Percentiles rank a stretch among this genome's conserved stretches.
Conservation (phyloP, 2,888 invertebrate species). For the Endomychus coccineus region DNA sequence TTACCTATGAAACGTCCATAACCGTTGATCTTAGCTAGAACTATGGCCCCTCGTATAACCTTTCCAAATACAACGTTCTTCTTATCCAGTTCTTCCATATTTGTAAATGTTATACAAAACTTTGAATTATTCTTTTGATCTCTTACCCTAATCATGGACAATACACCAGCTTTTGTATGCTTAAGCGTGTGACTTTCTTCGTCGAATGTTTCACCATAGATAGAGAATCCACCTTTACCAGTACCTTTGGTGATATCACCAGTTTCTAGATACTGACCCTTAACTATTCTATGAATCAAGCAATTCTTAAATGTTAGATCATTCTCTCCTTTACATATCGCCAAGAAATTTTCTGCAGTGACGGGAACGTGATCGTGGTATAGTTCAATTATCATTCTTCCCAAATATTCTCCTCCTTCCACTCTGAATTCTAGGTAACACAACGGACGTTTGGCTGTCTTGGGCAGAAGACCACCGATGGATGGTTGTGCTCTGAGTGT, state of each 20-base stretch:
- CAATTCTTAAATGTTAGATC: conserved; percentile 36
- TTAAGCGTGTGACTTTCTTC: conserved; percentile 45
- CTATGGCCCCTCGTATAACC: conserved; percentile 38
- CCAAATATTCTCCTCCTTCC: conserved; percentile 34
- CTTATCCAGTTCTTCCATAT: conserved; percentile 41
- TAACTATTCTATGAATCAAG: conserved; percentile 44
- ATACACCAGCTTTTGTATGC: conserved; percentile 44
- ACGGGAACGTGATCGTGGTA: conserved; percentile 40
- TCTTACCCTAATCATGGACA: conserved; percentile 43
- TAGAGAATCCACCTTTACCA: conserved; percentile 46
- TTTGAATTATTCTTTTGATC: conserved; percentile 44
- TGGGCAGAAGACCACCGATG: conserved; percentile 31
- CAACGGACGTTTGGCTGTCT: no score
- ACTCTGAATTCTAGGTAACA: conserved; percentile 41
- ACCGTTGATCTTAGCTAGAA: conserved; percentile 36
- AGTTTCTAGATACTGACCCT: conserved; percentile 47
- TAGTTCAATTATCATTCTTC: conserved; percentile 39
- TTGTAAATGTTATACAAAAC: conserved; percentile 47
- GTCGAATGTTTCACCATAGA: conserved; percentile 44
- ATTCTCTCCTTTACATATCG: conserved; percentile 32
- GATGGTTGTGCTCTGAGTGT: conserved; percentile 30
- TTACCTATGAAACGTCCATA: conserved; percentile 38
- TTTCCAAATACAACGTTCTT: conserved; percentile 48
- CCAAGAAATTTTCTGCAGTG: conserved; percentile 42
- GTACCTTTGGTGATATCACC: conserved; percentile 48